Conservation (phyloP, 1,140 invertebrate genomes). For the Nasonia giraulti region DNA sequence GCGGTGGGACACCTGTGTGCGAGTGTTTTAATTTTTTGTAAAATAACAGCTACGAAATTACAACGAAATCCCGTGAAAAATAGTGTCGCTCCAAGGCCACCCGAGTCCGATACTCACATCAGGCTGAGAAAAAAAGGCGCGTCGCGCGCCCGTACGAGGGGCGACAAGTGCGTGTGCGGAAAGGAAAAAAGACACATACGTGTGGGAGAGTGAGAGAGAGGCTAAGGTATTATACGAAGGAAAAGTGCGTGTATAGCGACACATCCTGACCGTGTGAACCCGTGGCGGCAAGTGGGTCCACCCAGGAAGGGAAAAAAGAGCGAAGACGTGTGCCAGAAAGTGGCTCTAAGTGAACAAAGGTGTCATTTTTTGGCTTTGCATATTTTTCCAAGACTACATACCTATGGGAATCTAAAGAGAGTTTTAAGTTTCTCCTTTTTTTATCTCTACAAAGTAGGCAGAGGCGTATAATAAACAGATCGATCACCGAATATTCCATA, state of each 20-base stretch:
- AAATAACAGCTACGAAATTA: too few relatives aligned
- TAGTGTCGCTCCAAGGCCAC: background rate
- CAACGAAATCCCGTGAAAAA: background rate
- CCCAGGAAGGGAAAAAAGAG: slow-evolving; percentile 41
- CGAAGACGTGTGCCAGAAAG: background rate
- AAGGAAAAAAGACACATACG: slow-evolving; percentile 41
- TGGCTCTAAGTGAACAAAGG: slow-evolving; percentile 45
- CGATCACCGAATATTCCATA: too few relatives aligned
- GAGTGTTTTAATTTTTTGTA: too few relatives aligned
- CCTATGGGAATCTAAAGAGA: background rate
- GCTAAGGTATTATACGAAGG: background rate
- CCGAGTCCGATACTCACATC: slow-evolving; percentile 1
- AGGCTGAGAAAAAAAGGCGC: slow-evolving; percentile 53
- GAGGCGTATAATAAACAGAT: background rate
- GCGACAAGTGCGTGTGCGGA: slow-evolving; percentile 64
- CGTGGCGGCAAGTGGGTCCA: slow-evolving; percentile 53
- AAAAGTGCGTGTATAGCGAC: slow-evolving; percentile 5
- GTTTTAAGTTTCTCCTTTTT: background rate
- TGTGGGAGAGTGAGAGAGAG: background rate
- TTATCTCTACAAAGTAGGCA: background rate
- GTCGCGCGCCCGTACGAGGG: slow-evolving; percentile 25
- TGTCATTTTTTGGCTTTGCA: slow-evolving; percentile 44
- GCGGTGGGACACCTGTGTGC: background rate
- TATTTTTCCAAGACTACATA: background rate
- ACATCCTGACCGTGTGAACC: slow-evolving; percentile 56